Evolutionary conservation across 2,797 vertebrate species (phyloP).

Genomic region (Malacoraja senta): DNA sequence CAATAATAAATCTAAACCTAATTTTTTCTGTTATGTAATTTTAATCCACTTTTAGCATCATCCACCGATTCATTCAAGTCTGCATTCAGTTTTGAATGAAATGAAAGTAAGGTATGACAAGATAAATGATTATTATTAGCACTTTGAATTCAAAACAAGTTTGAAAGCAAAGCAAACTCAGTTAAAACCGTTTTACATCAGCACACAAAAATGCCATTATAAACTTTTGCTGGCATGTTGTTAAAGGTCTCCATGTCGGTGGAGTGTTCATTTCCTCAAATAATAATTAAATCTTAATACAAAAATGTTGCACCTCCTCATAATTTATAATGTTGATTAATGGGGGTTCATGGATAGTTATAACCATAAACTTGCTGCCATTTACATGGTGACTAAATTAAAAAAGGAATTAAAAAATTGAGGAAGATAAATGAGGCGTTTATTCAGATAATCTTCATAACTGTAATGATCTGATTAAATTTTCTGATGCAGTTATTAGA

Average conservation of each 20-base stretch:
- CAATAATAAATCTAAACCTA: no score
- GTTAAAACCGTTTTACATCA: neutral
- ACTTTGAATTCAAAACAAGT: neutral
- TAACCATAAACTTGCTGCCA: conserved; percentile 12
- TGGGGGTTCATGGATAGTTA: conserved; percentile 2
- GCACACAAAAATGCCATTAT: neutral
- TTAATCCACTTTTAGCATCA: neutral
- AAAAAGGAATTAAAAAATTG: conserved; percentile 23
- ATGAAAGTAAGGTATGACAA: neutral
- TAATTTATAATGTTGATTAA: conserved; percentile 21
- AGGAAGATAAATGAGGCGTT: conserved; percentile 32
- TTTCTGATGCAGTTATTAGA: conserved; percentile 34
- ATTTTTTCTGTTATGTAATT: neutral
- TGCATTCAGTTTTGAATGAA: neutral
- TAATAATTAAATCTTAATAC: conserved; percentile 30
- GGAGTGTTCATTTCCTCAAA: conserved; percentile 1
- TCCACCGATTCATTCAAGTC: neutral
- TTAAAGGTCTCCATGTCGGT: neutral
- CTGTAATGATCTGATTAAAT: conserved; percentile 29
- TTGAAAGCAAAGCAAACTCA: neutral
- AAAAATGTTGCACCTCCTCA: conserved; percentile 17
- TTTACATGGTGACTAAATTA: conserved; percentile 26
- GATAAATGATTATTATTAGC: neutral
- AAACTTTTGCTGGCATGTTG: neutral
- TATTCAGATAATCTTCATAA: conserved; percentile 32